phyloP scores from a whole-genome alignment of 2,113 vertebrate species.

The Myocastor coypus region DNA sequence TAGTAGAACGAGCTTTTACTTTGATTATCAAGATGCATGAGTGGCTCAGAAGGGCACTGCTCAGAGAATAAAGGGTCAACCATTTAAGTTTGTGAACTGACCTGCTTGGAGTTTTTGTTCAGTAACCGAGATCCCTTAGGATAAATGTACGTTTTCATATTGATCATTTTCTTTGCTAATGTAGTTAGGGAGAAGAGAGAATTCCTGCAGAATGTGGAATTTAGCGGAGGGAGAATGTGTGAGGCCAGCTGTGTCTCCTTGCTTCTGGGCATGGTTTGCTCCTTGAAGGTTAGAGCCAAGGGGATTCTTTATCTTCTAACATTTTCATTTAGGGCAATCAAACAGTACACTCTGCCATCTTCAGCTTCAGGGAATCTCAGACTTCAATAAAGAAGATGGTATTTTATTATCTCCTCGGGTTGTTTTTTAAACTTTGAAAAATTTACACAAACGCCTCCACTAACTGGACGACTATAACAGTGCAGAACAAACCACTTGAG shows the following conservation, averaged over 20 bases:
- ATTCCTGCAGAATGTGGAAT: slow-evolving; percentile 63
- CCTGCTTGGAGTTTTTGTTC: slow-evolving; percentile 60
- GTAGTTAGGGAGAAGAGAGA: slow-evolving; percentile 58
- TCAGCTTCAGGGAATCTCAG: slow-evolving; percentile 75
- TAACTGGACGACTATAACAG: slow-evolving; percentile 45
- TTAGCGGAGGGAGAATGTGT: slow-evolving; percentile 66
- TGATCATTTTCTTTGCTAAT: slow-evolving; percentile 67
- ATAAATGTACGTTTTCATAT: not conserved
- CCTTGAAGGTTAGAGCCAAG: slow-evolving; percentile 76
- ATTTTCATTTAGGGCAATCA: slow-evolving; percentile 81
- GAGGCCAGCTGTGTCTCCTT: slow-evolving; percentile 45
- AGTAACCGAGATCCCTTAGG: slow-evolving; percentile 36
- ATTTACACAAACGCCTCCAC: slow-evolving; percentile 60
- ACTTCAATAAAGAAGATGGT: slow-evolving; percentile 77
- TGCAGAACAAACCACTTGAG: slow-evolving; percentile 66
- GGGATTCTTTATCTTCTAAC: slow-evolving; percentile 77
- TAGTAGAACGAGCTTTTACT: slow-evolving; percentile 46
- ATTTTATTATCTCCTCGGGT: slow-evolving; percentile 80
- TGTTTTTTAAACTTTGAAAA: slow-evolving; percentile 74
- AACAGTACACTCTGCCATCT: slow-evolving; percentile 68
- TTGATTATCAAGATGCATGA: slow-evolving; percentile 29
- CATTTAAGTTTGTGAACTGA: slow-evolving; percentile 10
- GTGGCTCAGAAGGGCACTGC: not conserved
- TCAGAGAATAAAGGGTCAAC: slow-evolving; percentile 9
- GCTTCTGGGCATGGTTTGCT: slow-evolving; percentile 70